Evolutionary conservation across 2,797 vertebrate genomes (phyloP).

Genomic region (Danio choprae): DNA sequence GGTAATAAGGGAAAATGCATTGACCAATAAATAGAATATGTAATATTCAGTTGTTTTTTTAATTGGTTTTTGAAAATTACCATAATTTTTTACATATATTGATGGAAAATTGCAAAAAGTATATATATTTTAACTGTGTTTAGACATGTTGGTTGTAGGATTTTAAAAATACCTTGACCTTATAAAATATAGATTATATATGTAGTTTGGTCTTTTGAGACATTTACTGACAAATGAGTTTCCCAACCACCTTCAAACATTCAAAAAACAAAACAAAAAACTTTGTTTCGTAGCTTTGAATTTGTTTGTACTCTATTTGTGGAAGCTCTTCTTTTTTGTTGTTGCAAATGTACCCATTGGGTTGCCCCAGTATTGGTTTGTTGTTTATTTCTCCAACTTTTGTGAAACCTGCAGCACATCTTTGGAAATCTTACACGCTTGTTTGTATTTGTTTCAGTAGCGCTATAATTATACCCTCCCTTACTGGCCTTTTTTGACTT

Average conservation of each 20-base stretch:
- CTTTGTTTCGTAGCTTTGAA: background rate
- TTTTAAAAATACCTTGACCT: background rate
- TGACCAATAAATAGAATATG: too few species aligned
- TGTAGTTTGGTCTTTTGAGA: background rate
- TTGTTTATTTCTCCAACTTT: background rate
- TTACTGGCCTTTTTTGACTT: conserved; percentile 17
- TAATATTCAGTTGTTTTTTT: too few species aligned
- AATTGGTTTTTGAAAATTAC: too few species aligned
- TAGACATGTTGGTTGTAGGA: background rate
- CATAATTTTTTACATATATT: too few species aligned
- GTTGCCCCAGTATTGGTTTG: background rate
- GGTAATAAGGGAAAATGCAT: too few species aligned
- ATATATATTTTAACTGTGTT: too few species aligned
- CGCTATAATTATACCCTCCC: conserved; percentile 45
- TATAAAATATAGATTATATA: background rate
- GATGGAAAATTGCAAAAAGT: too few species aligned
- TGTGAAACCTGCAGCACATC: background rate
- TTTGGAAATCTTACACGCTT: conserved; percentile 2
- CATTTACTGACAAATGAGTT: background rate
- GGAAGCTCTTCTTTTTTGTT: background rate
- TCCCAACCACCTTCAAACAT: background rate
- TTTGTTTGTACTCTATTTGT: background rate
- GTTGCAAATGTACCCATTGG: background rate
- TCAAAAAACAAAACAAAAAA: too few species aligned
- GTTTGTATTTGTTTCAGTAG: conserved; percentile 40